These are phyloP conservation scores for Nymphalis urticae DNA, from an alignment of 2,888 invertebrate species.

Conservation along the genomic window DNA sequence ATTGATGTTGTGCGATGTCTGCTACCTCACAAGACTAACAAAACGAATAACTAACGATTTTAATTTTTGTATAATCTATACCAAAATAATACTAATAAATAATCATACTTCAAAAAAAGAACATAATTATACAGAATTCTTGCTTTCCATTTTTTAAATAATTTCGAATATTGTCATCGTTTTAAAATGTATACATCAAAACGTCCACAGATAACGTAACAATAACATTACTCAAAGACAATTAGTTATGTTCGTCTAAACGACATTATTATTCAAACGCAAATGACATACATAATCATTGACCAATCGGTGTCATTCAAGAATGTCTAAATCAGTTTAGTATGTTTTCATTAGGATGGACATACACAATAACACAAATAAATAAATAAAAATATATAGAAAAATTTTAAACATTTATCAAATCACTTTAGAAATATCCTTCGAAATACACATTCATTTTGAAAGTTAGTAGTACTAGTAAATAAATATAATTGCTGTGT, in stretches of 20 bases:
- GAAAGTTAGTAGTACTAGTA: neutral
- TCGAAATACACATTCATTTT: too few species aligned
- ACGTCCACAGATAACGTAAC: slow-evolving; percentile 30
- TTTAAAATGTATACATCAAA: slow-evolving; percentile 18
- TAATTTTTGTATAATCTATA: too few species aligned
- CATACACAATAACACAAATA: neutral
- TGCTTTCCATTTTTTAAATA: neutral
- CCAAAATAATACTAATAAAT: too few species aligned
- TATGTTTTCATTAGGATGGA: neutral
- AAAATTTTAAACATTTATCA: neutral
- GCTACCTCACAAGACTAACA: too few species aligned
- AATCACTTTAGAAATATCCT: neutral
- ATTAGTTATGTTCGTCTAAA: slow-evolving; percentile 45
- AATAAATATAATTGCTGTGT: neutral
- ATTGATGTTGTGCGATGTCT: too few species aligned
- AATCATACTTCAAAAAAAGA: neutral
- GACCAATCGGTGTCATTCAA: slow-evolving; percentile 44
- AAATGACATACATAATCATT: slow-evolving; percentile 47
- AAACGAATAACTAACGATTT: too few species aligned
- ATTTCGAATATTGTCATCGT: neutral
- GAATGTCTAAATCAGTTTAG: slow-evolving; percentile 21
- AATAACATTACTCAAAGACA: slow-evolving; percentile 31
- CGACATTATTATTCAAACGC: slow-evolving; percentile 46
- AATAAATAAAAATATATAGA: neutral
- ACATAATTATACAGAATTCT: neutral